Conservation (phyloP, 2,888 invertebrate species). For the Phortica okadai region DNA sequence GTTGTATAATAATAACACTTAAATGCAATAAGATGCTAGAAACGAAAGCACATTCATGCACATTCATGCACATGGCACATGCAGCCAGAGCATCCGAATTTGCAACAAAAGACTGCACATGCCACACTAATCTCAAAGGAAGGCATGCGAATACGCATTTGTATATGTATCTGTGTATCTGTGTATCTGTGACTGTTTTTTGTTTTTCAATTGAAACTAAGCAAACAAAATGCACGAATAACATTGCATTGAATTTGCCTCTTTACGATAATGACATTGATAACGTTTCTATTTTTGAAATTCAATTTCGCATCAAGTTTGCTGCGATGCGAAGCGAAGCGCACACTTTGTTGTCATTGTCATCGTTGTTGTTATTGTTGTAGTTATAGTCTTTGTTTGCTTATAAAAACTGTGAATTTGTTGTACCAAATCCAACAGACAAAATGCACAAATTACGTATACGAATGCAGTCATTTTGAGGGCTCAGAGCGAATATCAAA, state of each 20-base stretch:
- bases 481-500: conserved; percentile 60
- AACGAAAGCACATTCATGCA: too few species aligned
- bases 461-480: conserved; percentile 54
- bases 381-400: too few species aligned
- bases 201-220: conserved; percentile 12
- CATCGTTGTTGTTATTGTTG: too few species aligned
- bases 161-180: neutral
- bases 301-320: conserved; percentile 20
- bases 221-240: neutral
- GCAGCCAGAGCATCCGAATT: neutral
- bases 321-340: too few species aligned
- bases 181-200: neutral
- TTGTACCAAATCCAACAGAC: conserved; percentile 44
- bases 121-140: conserved; percentile 13
- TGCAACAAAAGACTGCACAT: neutral
- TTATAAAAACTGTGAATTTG: too few species aligned
- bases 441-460: conserved; percentile 49
- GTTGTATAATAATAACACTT: too few species aligned
- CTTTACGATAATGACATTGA: conserved; percentile 13
- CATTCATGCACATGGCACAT: too few species aligned
- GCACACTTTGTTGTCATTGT: too few species aligned
- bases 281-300: conserved; percentile 3
- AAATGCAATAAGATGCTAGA: too few species aligned
- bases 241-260: neutral
- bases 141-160: neutral